Evolutionary conservation across 2,888 invertebrate genomes (phyloP), one percentile per base, ranked within the genome.

Genomic region (Synanthedon myopaeformis): DNA sequence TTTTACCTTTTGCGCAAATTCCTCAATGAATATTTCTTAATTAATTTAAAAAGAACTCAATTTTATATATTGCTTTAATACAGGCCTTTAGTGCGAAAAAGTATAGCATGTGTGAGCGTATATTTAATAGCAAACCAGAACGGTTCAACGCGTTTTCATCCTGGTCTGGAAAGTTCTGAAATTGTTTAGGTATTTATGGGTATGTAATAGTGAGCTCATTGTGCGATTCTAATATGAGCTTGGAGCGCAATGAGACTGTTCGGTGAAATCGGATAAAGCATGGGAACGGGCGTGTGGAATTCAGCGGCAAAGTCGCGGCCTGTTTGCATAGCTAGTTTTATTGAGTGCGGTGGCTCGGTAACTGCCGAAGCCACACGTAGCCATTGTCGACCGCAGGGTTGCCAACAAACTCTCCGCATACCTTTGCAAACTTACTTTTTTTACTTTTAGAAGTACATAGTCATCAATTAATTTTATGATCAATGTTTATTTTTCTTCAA

Each of bases 291-390:
- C 70, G 68, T 63, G 70, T 67, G 84, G 85, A 84, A 61, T 61
- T 57, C 57, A 54, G 54, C 58, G 51, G 74, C 74, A 72, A 63
- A 69, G 61, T 64, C 66, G 70, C 68, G 70, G 73, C 72, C 72
- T 81, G 81, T 84, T 84, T 80, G 84, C 82, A 85, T 86, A 78
- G 83, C 76, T 82, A 74, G 76, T 78, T 86, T 87, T 86, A 86
- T 86, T 80, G 74, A 76, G 81, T 80, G 81, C 77, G 78, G 79
- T 66, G 67, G 69, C 69, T 70, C 74, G 71, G 70, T 72, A 72
- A 76, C 70, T 70, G 70, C 72, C 66, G 69, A 13, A 8, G 17
- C 64, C 61, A 53, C 61, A 52, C 58, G 10, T 59, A 60, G 60
- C 62, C 62, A 17, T 14, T 11, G 14, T 12, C 49, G 17, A 14